Evolutionary conservation across 2,888 invertebrate species (phyloP).

Genomic region (Amphipyra tragopoginis): DNA sequence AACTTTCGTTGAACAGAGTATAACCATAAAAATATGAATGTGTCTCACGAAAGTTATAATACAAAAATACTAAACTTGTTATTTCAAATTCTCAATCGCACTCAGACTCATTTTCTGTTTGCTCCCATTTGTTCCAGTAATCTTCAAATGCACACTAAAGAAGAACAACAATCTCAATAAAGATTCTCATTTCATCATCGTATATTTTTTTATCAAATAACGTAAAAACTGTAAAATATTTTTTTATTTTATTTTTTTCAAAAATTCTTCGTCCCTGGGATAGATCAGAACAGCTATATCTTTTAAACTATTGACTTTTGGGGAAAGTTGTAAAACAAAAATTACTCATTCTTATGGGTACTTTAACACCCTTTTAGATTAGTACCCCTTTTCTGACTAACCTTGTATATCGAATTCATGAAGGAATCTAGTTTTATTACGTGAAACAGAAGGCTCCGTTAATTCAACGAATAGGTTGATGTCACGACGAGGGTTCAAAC

Average conservation of each 20-base stretch:
- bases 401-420: conserved; percentile 9
- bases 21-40: too few species aligned
- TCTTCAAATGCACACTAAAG: conserved; percentile 14
- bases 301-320: too few species aligned
- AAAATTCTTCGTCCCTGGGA: too few species aligned
- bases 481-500: conserved; percentile 41
- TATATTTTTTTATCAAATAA: conserved; percentile 15
- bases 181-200: conserved; percentile 39
- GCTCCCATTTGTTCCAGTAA: conserved; percentile 17
- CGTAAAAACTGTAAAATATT: too few species aligned
- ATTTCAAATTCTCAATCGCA: conserved; percentile 12
- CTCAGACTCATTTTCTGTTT: conserved; percentile 20
- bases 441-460: conserved; percentile 8
- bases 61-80: neutral
- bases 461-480: conserved; percentile 29
- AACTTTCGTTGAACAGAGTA: too few species aligned
- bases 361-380: too few species aligned
- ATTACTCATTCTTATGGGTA: too few species aligned
- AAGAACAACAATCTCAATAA: conserved; percentile 58
- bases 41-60: too few species aligned
- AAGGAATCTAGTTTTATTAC: conserved; percentile 10
- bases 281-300: too few species aligned
- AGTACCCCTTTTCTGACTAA: conserved; percentile 17
- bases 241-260: too few species aligned
- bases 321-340: too few species aligned